Base-by-base conservation (phyloP, 2,888 invertebrate genomes). In the Ischnus inquisitorius region DNA sequence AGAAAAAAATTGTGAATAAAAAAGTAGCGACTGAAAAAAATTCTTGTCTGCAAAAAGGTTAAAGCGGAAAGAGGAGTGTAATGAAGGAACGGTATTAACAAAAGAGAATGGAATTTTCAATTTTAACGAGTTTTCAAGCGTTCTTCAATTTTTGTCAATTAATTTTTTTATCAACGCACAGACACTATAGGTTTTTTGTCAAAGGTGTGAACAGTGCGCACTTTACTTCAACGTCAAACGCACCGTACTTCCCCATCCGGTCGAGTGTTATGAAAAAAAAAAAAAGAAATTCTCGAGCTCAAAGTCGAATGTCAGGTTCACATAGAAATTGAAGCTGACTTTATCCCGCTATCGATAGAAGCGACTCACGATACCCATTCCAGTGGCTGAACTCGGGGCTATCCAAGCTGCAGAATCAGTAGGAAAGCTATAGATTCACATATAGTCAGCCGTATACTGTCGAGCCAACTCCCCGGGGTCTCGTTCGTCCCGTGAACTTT, bases 401-500 rank as follows among this genome's bases (percentile, higher is more conserved):
- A 60, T 28, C 57, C 57, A 6, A 60, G 57, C 57, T 28, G 57
- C 28, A 6, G 57, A 60, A 60, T 60, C 25, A 60, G 57, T 60
- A 60, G 6, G 28, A n/a, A 10, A 39, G 34, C 39, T 39, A 64
- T 75, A 48, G 75, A 75, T 75, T 64, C 75, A n/a, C 39, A 12
- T 14, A 39, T 19, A 64, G 28, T 60, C 46, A 41, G 4, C 43
- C 19, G 48, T 34, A 28, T 25, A 64, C 14, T 46, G n/a, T 8
- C 41, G 28, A 46, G 62, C 43, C 64, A 62, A 75, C 62, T 81
- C 80, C 80, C 80, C 1, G 43, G 82, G 72, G 82, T 69, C 77
- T 84, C 81, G 64, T 74, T 84, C 83, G 83, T 85, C 77, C 65
- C 62, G 78, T 77, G 74, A 84, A 81, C 82, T 84, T 78, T 84